Conservation (phyloP, 2,888 invertebrate species). For the Synanthedon tipuliformis region DNA sequence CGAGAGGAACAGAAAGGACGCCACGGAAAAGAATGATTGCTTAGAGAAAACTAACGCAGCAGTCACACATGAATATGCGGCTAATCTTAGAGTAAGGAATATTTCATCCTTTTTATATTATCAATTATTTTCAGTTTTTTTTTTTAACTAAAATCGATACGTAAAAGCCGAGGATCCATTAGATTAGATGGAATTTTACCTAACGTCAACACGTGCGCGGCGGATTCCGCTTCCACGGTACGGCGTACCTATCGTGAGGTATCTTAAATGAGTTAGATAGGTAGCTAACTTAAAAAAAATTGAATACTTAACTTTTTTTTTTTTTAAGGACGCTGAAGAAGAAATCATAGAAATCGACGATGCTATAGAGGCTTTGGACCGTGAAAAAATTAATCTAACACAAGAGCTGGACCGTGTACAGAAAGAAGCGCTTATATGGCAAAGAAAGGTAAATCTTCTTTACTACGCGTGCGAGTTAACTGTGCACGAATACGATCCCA, state of each 20-base stretch:
- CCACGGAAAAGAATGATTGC: constrained; percentile 66
- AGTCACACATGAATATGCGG: constrained; percentile 65
- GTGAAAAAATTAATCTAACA: constrained; percentile 74
- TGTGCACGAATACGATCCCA: too few relatives aligned
- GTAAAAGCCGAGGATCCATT: too few relatives aligned
- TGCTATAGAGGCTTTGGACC: constrained; percentile 74
- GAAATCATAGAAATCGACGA: constrained; percentile 75
- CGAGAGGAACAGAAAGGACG: constrained; percentile 72
- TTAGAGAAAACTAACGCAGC: constrained; percentile 70
- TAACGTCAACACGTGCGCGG: too few relatives aligned
- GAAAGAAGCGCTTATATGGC: constrained; percentile 82
- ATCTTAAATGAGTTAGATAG: too few relatives aligned
- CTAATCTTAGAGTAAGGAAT: constrained; percentile 56
- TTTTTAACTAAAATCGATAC: too few relatives aligned
- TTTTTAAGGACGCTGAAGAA: constrained; percentile 73
- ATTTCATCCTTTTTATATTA: neutral
- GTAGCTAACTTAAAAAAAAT: neutral
- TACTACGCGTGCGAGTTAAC: too few relatives aligned
- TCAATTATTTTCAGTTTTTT: neutral
- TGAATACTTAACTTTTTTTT: neutral
- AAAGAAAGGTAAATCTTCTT: constrained; percentile 72
- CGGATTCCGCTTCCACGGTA: too few relatives aligned
- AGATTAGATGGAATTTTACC: too few relatives aligned
- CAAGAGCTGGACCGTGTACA: constrained; percentile 73
- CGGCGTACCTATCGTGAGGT: too few relatives aligned